These are phyloP conservation scores for Saccostrea cuccullata DNA, from an alignment of 1,140 invertebrate species.

Conservation along the genomic window DNA sequence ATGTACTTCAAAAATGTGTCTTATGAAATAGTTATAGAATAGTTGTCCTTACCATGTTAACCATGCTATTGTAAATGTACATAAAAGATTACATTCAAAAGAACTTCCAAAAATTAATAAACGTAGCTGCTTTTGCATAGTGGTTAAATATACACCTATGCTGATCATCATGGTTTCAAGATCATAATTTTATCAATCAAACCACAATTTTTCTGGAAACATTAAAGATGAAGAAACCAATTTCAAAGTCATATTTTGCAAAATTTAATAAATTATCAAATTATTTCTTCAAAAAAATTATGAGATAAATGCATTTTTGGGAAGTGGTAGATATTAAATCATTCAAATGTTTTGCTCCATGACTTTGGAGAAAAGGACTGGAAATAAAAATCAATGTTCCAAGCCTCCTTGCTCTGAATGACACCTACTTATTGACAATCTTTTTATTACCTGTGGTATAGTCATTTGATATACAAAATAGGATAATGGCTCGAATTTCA, in stretches of 20 bases:
- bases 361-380: background rate
- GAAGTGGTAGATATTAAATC: background rate
- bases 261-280: background rate
- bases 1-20: background rate
- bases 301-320: background rate
- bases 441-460: conserved; percentile 20
- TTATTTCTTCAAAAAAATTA: background rate
- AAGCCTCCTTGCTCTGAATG: conserved; percentile 8
- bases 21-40: background rate
- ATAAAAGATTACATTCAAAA: too few species aligned
- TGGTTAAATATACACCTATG: too few species aligned
- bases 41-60: too few species aligned
- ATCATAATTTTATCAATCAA: too few species aligned
- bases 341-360: background rate
- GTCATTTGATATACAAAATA: background rate
- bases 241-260: too few species aligned
- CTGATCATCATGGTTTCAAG: too few species aligned
- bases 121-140: too few species aligned
- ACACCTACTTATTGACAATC: conserved; percentile 1
- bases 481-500: background rate
- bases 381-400: conserved; percentile 5
- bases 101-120: too few species aligned
- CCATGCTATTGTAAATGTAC: too few species aligned
- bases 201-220: too few species aligned
- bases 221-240: too few species aligned